Evolutionary conservation across 2,113 vertebrate genomes (phyloP).

Genomic region (Aspidoscelis tigris): DNA sequence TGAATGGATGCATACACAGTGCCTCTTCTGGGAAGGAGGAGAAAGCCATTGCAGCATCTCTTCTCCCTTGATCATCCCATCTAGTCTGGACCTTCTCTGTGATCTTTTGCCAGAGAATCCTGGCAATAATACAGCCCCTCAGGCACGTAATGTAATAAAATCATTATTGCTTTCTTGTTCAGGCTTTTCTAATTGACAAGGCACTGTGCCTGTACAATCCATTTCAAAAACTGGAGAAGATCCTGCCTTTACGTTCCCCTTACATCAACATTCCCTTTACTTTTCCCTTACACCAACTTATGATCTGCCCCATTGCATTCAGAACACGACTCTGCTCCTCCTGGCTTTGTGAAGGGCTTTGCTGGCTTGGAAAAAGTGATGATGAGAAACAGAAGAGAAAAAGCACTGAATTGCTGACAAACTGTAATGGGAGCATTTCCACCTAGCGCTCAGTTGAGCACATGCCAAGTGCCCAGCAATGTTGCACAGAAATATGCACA

Average conservation of each 20-base stretch:
- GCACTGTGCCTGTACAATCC: not conserved
- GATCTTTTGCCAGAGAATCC: not conserved
- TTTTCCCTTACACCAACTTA: not conserved
- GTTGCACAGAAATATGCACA: not conserved
- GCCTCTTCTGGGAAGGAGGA: not conserved
- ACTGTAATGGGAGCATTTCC: not conserved
- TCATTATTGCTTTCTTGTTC: not conserved
- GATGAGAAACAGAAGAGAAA: slow-evolving; percentile 18
- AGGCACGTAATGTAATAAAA: not conserved
- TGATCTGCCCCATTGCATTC: not conserved
- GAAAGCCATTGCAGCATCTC: not conserved
- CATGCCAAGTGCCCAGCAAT: not conserved
- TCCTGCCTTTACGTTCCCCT: not conserved
- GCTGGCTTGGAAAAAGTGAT: not conserved
- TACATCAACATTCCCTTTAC: not conserved
- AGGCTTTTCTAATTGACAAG: not conserved
- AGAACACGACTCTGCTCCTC: not conserved
- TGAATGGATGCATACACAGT: not conserved
- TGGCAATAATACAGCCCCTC: not conserved
- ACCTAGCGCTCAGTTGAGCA: not conserved
- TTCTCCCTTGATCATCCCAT: not conserved
- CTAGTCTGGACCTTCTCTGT: not conserved
- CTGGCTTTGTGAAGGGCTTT: not conserved
- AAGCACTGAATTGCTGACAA: slow-evolving; percentile 11
- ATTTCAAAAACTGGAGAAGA: not conserved